phyloP scores from a whole-genome alignment of 2,113 vertebrate species.

The Ammodytes dubius region DNA sequence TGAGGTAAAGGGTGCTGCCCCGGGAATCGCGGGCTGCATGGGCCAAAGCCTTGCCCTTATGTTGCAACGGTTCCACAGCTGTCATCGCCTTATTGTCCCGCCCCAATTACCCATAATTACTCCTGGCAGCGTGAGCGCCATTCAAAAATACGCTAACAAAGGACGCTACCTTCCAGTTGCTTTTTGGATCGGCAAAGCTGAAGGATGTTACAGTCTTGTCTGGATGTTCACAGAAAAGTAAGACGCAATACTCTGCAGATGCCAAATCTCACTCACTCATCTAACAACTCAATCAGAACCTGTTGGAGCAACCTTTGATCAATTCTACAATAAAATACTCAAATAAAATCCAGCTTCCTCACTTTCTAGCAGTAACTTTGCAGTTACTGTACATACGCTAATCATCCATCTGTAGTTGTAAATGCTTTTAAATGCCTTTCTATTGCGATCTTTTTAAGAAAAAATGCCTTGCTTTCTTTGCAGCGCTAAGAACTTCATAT shows the following conservation, averaged over 20 bases:
- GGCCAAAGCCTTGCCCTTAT: slow-evolving; percentile 54
- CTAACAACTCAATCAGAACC: no score
- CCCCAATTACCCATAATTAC: slow-evolving; percentile 84
- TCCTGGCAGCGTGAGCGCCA: slow-evolving; percentile 75
- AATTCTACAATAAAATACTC: no score
- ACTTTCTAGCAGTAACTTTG: no score
- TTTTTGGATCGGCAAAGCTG: slow-evolving; percentile 63
- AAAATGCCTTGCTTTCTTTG: no score
- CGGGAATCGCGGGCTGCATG: slow-evolving; percentile 3
- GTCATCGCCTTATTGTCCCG: slow-evolving; percentile 84
- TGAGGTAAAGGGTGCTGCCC: slow-evolving; percentile 53
- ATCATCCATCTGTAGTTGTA: no score
- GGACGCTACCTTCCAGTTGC: slow-evolving; percentile 64
- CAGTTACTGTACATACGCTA: no score
- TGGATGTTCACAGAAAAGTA: slow-evolving; percentile 3
- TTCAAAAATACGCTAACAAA: slow-evolving; percentile 74
- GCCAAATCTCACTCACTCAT: no score
- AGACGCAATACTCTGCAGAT: slow-evolving; percentile 6
- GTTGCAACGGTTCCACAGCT: slow-evolving; percentile 73
- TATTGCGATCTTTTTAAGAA: no score
- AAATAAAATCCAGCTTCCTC: no score
- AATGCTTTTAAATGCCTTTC: no score
- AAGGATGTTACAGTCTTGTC: slow-evolving; percentile 45
- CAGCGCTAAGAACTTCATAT: no score
- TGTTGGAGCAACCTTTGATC: no score